Evolutionary conservation across 2,113 vertebrate species (phyloP).

Genomic region (Phrynosoma platyrhinos): DNA sequence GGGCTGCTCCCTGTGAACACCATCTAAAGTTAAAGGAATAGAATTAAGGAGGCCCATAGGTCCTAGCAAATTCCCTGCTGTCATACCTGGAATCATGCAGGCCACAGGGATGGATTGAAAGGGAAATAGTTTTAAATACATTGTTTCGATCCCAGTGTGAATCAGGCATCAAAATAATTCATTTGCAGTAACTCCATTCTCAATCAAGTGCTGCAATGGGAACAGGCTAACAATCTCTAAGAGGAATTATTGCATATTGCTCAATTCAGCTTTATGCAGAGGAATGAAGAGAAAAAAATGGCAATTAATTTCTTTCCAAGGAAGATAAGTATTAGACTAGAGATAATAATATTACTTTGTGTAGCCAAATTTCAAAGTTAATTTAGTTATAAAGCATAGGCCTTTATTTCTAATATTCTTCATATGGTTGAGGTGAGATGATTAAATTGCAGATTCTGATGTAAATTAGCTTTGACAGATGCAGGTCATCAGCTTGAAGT

Average conservation of each 20-base stretch:
- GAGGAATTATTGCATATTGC: constrained; percentile 34
- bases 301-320: constrained; percentile 77
- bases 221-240: background rate
- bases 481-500: constrained; percentile 55
- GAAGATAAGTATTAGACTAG: constrained; percentile 72
- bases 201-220: background rate
- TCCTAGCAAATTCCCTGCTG: no score
- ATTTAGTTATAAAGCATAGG: constrained; percentile 51
- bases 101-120: no score
- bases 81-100: no score
- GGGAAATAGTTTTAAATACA: background rate
- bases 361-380: constrained; percentile 72
- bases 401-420: constrained; percentile 52
- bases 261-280: constrained; percentile 49
- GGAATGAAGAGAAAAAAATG: constrained; percentile 62
- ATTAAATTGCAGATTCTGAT: constrained; percentile 73
- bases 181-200: background rate
- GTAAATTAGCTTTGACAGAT: constrained; percentile 71
- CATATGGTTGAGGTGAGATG: constrained; percentile 64
- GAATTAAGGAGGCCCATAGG: no score
- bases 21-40: no score
- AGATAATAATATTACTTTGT: constrained; percentile 69
- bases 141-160: background rate
- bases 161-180: background rate
- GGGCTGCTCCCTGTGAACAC: no score